Conservation (phyloP, 2,888 invertebrate species). For the Orgyia antiqua region DNA sequence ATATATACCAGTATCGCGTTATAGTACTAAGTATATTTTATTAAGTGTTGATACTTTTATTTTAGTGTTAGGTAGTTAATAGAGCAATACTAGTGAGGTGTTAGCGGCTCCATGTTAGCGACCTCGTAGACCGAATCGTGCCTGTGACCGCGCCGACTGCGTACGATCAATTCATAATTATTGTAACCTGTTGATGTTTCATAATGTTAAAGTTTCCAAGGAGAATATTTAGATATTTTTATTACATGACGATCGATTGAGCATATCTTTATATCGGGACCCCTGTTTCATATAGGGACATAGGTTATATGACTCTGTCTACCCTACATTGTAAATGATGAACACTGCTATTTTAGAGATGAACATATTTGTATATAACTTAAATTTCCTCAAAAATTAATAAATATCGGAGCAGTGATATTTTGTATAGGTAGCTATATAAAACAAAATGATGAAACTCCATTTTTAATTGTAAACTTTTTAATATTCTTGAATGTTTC, state of each 20-base stretch:
- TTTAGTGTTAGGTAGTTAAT: constrained; percentile 55
- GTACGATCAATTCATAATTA: constrained; percentile 25
- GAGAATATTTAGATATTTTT: constrained; percentile 24
- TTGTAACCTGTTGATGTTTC: constrained; percentile 39
- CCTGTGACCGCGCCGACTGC: constrained; percentile 38
- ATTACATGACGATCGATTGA: constrained; percentile 29
- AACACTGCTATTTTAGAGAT: constrained; percentile 55
- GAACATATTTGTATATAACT: constrained; percentile 61
- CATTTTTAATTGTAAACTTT: constrained; percentile 42
- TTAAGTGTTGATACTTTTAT: constrained; percentile 58
- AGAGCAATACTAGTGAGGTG: constrained; percentile 49
- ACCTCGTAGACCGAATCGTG: constrained; percentile 51
- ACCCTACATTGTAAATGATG: constrained; percentile 26
- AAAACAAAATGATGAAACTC: constrained; percentile 33
- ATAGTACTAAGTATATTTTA: constrained; percentile 44
- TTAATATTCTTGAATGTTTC: constrained; percentile 25
- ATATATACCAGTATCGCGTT: constrained; percentile 35
- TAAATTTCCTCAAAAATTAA: constrained; percentile 45
- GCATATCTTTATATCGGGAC: constrained; percentile 41
- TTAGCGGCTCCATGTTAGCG: constrained; percentile 41
- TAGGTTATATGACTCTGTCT: constrained; percentile 36
- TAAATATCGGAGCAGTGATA: constrained; percentile 70
- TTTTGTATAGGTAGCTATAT: constrained; percentile 65
- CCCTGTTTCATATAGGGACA: constrained; percentile 29
- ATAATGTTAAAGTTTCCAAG: constrained; percentile 29